Evolutionary conservation across 2,113 vertebrate genomes (phyloP), one percentile per base, ranked within the genome.

Genomic region (Seriola dumerili): DNA sequence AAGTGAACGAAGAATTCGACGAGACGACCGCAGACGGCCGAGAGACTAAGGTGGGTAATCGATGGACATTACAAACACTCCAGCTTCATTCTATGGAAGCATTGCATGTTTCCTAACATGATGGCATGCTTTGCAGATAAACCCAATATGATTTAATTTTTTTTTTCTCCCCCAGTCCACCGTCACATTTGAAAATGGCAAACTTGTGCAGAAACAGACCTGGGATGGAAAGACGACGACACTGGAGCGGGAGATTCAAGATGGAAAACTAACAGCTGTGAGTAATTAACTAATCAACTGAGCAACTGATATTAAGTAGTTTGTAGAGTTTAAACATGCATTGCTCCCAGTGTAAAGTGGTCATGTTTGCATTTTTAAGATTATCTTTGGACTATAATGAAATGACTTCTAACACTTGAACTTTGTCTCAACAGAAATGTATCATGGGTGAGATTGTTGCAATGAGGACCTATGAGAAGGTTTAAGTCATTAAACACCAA

Each of bases 11-110:
- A 21, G 96, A 97, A 65, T 98, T 97, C 79, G 96, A 97, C 3
- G 97, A 98, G 95, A 96, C 88, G 0, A 98, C 97, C 3, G 95
- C 96, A 61, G 97, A 99, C 57, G 96, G 97, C 61, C 93, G 97
- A 36, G 95, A 95, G 72, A 94, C 96, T 12, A 98, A 96, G 96
- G 97, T 97, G 88, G 70, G 91, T 8, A 2, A 23, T 64, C 11
- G 1, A n/a, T n/a, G 5, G 17, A 23, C 50, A 2, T 19, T 16
- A 2, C 0, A 4, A 14, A 44, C 1, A 3, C 23, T 4, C 23
- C 64, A 9, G 23, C 23, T 5, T 32, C 11, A 8, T 44, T 32
- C 13, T n/a, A 11, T 1, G 23, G 1, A 9, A 8, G 0, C 0
- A 19, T 44, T 16, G 23, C 13, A 2, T n/a, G 13, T 13, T 0